These are phyloP conservation scores for Watersipora subatra DNA, from an alignment of 1,140 invertebrate genomes.

Conservation along the genomic window DNA sequence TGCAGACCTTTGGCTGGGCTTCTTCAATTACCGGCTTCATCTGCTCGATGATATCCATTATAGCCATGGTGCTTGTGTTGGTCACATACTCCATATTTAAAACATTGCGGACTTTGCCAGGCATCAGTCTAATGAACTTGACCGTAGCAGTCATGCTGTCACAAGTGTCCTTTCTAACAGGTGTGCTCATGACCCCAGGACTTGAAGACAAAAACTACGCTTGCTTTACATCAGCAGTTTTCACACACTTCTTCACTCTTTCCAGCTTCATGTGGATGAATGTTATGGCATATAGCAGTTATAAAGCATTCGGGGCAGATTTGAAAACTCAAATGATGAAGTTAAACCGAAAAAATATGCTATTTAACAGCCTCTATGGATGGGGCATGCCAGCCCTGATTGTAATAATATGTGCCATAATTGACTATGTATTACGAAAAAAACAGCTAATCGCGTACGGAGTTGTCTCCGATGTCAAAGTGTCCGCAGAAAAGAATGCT, in stretches of 20 bases:
- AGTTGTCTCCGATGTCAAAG: not conserved
- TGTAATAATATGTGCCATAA: slow-evolving; percentile 37
- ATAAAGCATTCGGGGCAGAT: slow-evolving; percentile 46
- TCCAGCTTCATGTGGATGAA: slow-evolving; percentile 51
- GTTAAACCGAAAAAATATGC: not conserved
- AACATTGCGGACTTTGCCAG: slow-evolving; percentile 44
- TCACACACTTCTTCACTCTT: slow-evolving; percentile 45
- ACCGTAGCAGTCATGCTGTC: slow-evolving; percentile 41
- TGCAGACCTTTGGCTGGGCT: not conserved
- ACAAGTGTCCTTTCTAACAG: slow-evolving; percentile 42
- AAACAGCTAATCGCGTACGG: not conserved
- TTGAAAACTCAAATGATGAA: not conserved
- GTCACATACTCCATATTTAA: slow-evolving; percentile 40
- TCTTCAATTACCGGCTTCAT: not conserved
- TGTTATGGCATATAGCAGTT: slow-evolving; percentile 49
- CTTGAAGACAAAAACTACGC: slow-evolving; percentile 10
- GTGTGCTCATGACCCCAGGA: slow-evolving; percentile 4
- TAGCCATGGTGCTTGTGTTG: slow-evolving; percentile 25
- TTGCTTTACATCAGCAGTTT: slow-evolving; percentile 35
- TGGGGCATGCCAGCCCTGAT: slow-evolving; percentile 45
- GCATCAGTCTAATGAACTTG: slow-evolving; percentile 44
- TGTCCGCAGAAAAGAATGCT: not conserved
- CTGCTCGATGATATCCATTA: slow-evolving; percentile 19
- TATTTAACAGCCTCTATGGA: slow-evolving; percentile 43
- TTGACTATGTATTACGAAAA: slow-evolving; percentile 34